A percentile compares a stretch with the other conserved stretches of the same genome.
phyloP scores from a whole-genome alignment of 2,888 invertebrate species.

The Coenonympha glycerion region DNA sequence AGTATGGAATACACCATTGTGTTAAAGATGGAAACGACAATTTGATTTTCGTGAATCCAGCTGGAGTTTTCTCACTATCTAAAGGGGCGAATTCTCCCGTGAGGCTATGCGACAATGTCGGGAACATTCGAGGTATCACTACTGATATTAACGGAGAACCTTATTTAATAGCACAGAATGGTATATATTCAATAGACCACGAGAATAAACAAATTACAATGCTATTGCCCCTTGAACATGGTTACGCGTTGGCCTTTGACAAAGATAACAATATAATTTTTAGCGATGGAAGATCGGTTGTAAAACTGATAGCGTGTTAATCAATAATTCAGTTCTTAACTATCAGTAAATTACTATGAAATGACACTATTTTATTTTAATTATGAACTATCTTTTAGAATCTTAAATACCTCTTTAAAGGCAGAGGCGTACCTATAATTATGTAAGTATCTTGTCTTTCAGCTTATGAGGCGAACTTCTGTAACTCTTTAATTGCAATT shows the following conservation, averaged over 20 bases:
- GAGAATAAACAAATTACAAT: conserved; percentile 35
- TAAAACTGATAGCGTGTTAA: conserved; percentile 30
- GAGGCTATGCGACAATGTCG: conserved; percentile 35
- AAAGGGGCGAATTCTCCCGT: conserved; percentile 34
- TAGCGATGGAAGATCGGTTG: conserved; percentile 48
- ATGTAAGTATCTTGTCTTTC: too few species aligned
- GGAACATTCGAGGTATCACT: conserved; percentile 44
- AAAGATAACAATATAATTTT: conserved; percentile 49
- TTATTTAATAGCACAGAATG: conserved; percentile 46
- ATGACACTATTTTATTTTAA: too few species aligned
- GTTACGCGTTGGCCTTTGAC: conserved; percentile 52
- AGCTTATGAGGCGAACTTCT: too few species aligned
- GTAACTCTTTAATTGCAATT: too few species aligned
- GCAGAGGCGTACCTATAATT: too few species aligned
- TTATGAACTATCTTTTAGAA: too few species aligned
- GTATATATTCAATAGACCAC: conserved; percentile 43
- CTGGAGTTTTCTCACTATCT: conserved; percentile 39
- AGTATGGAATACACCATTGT: conserved; percentile 46
- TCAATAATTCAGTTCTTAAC: not conserved
- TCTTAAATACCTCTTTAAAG: too few species aligned
- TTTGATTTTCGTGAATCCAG: conserved; percentile 43
- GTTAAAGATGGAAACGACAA: conserved; percentile 38
- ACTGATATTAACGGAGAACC: conserved; percentile 40
- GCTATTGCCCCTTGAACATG: conserved; percentile 39
- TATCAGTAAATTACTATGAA: not conserved